Evolutionary conservation across 2,797 vertebrate species (phyloP), one percentile per base, ranked within the genome.

Genomic region (Rhinatrema bivittatum): DNA sequence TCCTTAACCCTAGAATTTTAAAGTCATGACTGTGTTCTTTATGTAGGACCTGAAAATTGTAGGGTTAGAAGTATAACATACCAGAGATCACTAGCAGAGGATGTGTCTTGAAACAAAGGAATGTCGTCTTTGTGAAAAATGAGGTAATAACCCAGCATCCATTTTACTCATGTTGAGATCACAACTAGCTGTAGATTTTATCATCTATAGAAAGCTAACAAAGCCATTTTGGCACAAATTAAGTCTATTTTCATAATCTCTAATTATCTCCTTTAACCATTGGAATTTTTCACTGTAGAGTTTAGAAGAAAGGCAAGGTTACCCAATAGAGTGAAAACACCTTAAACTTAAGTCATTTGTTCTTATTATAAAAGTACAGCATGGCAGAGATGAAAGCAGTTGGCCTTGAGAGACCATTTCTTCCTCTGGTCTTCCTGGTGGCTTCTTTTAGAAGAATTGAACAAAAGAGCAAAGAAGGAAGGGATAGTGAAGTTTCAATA

Each of bases 1-100:
- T 36, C 9, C 37, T 50, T 47, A 64, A 68, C 64, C 73, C 72
- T 77, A 52, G 56, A 62, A 50, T 68, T 73, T 60, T 57, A 56
- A 70, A 72, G 70, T 60, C 56, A 39, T 24, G 5, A 33, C 65
- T 62, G 44, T 25, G 13, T 25, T 69, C 60, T 53, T 35, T 53
- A 58, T 39, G 29, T 6, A 27, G 42, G 53, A 51, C 71, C 73
- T 73, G 60, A 48, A 65, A 79, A 43, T 62, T 64, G 39, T 73
- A 72, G 70, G 70, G 72, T 70, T 69, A 45, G 45, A 55, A 46
- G 39, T 28, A 22, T 20, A 2, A 24, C 38, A 1, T 9, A 36
- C 38, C 10, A 34, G 32, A 43, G 65, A 54, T 56, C 56, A 50
- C 39, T 55, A 7, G 30, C 48, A 40, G 27, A 31, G 63, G 55